Evolutionary conservation across 2,888 invertebrate species (phyloP).

Genomic region (Ectobius pallidus): DNA sequence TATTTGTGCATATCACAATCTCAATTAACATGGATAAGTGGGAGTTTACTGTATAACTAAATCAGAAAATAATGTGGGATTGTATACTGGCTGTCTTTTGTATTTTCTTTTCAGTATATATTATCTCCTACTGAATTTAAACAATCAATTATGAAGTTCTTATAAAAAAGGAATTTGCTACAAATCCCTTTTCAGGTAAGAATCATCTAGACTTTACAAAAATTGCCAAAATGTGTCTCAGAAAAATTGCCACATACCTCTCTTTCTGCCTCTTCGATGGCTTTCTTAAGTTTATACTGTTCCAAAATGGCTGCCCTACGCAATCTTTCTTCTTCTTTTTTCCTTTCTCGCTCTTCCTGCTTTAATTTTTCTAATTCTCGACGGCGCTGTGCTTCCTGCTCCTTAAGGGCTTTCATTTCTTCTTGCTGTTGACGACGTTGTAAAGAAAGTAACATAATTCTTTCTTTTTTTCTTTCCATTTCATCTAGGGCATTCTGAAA

Average conservation of each 20-base stretch:
- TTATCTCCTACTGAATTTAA: too few species aligned
- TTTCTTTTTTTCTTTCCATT: constrained; percentile 92
- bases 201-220: too few species aligned
- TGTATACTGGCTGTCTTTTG: too few species aligned
- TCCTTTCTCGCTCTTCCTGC: constrained; percentile 70
- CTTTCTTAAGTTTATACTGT: constrained; percentile 92
- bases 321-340: constrained; percentile 83
- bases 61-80: too few species aligned
- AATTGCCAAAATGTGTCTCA: too few species aligned
- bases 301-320: constrained; percentile 87
- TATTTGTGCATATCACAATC: too few species aligned
- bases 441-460: constrained; percentile 85
- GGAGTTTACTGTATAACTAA: too few species aligned
- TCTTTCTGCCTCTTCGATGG: constrained; percentile 87
- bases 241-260: constrained; percentile 55
- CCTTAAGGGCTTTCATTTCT: constrained; percentile 82
- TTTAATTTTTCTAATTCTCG: constrained; percentile 77
- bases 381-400: constrained; percentile 77
- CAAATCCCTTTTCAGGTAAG: too few species aligned
- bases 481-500: constrained; percentile 81
- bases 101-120: too few species aligned
- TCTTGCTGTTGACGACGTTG: constrained; percentile 92
- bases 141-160: too few species aligned
- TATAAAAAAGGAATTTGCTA: too few species aligned
- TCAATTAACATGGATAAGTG: too few species aligned